phyloP scores from a whole-genome alignment of 2,888 invertebrate genomes.

The Hyposoter didymator region DNA sequence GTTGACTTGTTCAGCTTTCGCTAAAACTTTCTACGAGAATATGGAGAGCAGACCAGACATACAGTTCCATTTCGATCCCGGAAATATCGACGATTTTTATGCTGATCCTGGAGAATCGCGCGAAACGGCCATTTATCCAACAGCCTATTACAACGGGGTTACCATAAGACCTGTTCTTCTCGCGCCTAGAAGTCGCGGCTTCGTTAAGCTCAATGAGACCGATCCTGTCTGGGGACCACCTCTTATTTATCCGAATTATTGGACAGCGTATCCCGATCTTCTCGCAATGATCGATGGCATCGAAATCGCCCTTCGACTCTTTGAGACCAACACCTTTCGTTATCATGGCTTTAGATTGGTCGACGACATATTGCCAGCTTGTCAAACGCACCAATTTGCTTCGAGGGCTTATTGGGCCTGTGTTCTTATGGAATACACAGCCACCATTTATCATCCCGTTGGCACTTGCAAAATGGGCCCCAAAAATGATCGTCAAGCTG shows the following conservation, averaged over 20 bases:
- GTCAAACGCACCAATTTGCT: slow-evolving; percentile 86
- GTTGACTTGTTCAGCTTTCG: slow-evolving; percentile 87
- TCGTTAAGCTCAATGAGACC: slow-evolving; percentile 87
- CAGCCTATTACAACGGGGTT: slow-evolving; percentile 88
- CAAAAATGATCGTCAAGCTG: slow-evolving; percentile 86
- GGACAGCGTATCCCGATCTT: slow-evolving; percentile 88
- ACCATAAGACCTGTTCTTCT: slow-evolving; percentile 87
- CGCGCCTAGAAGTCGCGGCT: slow-evolving; percentile 88
- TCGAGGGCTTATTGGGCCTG: slow-evolving; percentile 89
- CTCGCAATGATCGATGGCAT: slow-evolving; percentile 87
- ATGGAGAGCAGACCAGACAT: slow-evolving; percentile 87
- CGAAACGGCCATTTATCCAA: slow-evolving; percentile 85
- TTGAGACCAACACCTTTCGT: slow-evolving; percentile 87
- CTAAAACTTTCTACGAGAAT: slow-evolving; percentile 86
- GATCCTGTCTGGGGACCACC: slow-evolving; percentile 91
- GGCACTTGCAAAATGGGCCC: slow-evolving; percentile 91
- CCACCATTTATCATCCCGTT: slow-evolving; percentile 89
- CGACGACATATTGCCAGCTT: slow-evolving; percentile 87
- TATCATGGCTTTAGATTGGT: slow-evolving; percentile 86
- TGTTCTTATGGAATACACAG: slow-evolving; percentile 87
- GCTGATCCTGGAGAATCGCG: slow-evolving; percentile 86
- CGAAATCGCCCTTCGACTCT: slow-evolving; percentile 86
- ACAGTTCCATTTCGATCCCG: slow-evolving; percentile 88
- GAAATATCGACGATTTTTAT: slow-evolving; percentile 86
- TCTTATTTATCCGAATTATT: slow-evolving; percentile 89